Base-by-base conservation (phyloP, 2,113 vertebrate genomes). In the Indicator indicator region DNA sequence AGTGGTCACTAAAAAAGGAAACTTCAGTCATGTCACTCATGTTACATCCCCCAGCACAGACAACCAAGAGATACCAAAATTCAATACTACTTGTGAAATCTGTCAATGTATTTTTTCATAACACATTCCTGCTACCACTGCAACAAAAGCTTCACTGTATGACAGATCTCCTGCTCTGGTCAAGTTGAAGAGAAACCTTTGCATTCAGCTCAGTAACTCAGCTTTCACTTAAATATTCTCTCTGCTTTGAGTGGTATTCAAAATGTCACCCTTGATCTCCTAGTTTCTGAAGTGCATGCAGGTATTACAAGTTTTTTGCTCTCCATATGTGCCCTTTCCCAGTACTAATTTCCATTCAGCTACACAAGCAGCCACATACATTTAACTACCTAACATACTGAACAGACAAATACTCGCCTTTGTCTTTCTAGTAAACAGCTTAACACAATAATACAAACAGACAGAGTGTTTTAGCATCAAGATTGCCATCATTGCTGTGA, bases 41-140 rank as follows among this genome's bases (percentile, higher is more conserved):
- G 17, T 52, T 77, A 44, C 10, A 38, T 50, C 0, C 0, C 0
- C 40, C 71, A 88, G 1, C 50, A 58, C 30, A 89, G 32, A 42
- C 54, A 83, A 80, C 33, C 44, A 72, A 75, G 64, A 83, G 12
- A 85, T 54, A 67, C 1, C 0, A 67, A 59, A 67, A 59, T 58
- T 46, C 68, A 88, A 46, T 46, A 32, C 26, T 19, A 5, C 27
- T 30, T 67, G 20, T 80, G n/a, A 86, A 76, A 86, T 70, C 27
- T 70, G 19, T 72, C 44, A 15, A 2, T 38, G 11, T 36, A 38
- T 40, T 90, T 15, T 56, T 72, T 42, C 8, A 44, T 27, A 54
- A 60, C 19, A 7, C 28, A 32, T 23, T 18, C 42, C 13, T 40
- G 11, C 10, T 77, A 18, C 24, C 38, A 24, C 38, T 83, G 14